These are phyloP conservation scores for Neolamprologus falcicula DNA, from an alignment of 2,113 vertebrate species.

Conservation along the genomic window DNA sequence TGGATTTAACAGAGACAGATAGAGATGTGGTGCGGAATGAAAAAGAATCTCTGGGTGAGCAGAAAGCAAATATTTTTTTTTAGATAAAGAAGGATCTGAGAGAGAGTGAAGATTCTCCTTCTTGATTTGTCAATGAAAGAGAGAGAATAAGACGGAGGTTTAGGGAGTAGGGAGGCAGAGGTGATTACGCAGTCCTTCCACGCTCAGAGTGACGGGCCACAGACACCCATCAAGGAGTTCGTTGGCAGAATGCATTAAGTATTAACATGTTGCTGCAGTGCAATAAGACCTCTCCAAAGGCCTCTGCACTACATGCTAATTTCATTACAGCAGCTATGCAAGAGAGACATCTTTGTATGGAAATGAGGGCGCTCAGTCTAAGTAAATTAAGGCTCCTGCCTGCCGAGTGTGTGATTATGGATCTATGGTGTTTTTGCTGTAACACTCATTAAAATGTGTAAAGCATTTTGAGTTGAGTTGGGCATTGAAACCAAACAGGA, in stretches of 20 bases:
- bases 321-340: slow-evolving; percentile 55
- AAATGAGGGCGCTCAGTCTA: slow-evolving; percentile 46
- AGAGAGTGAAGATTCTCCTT: not conserved
- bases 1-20: not conserved
- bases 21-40: not conserved
- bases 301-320: slow-evolving; percentile 49
- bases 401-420: slow-evolving; percentile 54
- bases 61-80: not conserved
- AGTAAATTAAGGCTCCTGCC: slow-evolving; percentile 45
- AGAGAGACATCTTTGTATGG: slow-evolving; percentile 63
- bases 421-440: slow-evolving; percentile 23
- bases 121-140: not conserved
- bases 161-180: not conserved
- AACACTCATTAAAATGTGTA: slow-evolving; percentile 14
- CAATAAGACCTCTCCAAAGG: slow-evolving; percentile 32
- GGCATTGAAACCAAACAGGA: not conserved
- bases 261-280: slow-evolving; percentile 41
- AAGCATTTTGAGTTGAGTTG: not conserved
- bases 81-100: not conserved
- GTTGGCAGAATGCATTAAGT: slow-evolving; percentile 36
- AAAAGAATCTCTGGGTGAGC: not conserved
- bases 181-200: slow-evolving; percentile 8
- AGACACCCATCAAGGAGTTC: slow-evolving; percentile 20
- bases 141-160: not conserved
- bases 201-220: not conserved